Conservation (phyloP, 30 jellyfish, hydroid and myxozoan species). For the Haliclystus octoradiatus region DNA sequence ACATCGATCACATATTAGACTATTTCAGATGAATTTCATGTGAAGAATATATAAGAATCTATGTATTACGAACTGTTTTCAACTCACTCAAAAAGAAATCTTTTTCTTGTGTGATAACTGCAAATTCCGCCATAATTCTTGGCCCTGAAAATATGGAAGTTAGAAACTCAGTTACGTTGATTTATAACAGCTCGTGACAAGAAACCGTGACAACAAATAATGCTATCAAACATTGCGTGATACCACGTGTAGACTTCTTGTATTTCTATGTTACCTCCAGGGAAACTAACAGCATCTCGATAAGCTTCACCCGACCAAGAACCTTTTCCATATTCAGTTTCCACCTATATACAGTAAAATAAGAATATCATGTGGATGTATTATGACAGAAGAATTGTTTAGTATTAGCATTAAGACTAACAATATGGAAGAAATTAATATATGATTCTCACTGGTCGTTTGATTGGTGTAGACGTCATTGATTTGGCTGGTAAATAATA, state of each 20-base stretch:
- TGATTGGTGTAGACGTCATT: slow-evolving; percentile 50
- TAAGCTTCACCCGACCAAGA: slow-evolving; percentile 98
- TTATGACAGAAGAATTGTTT: too few relatives aligned
- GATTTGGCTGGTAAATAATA: slow-evolving; percentile 76
- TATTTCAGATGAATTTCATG: not conserved
- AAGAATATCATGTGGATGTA: too few relatives aligned
- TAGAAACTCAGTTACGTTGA: too few relatives aligned
- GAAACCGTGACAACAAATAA: too few relatives aligned
- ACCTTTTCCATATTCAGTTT: slow-evolving; percentile 86
- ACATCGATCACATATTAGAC: not conserved
- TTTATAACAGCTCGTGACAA: too few relatives aligned
- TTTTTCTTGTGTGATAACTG: slow-evolving; percentile 85
- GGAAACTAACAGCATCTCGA: slow-evolving; percentile 82
- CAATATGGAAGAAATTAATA: too few relatives aligned
- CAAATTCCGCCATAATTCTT: slow-evolving; percentile 79
- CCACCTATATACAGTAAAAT: slow-evolving; percentile 23
- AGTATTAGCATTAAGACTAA: too few relatives aligned
- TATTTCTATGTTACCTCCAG: slow-evolving; percentile 79
- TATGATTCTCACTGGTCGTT: slow-evolving; percentile 61
- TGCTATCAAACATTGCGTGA: too few relatives aligned
- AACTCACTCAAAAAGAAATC: slow-evolving; percentile 74
- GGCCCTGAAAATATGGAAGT: too few relatives aligned
- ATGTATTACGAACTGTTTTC: not conserved
- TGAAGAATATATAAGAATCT: not conserved
- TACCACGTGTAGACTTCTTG: too few relatives aligned